Base-by-base conservation (phyloP, 2,797 vertebrate genomes). In the Megalops cyprinoides region DNA sequence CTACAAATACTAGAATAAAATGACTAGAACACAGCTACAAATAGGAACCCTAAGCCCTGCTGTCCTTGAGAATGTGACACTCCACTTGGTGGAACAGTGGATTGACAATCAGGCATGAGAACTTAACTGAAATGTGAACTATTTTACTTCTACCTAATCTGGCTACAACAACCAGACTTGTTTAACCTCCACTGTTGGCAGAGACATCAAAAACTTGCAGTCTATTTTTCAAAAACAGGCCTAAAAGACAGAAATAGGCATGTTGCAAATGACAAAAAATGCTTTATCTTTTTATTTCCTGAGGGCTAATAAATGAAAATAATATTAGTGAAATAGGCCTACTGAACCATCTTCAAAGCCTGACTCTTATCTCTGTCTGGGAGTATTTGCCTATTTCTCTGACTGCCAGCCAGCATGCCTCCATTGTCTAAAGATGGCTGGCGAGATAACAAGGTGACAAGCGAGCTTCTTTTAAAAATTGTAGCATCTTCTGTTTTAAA, bases 41-140 rank as follows among this genome's bases (percentile, higher is more conserved):
- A 37, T 65, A 37, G 12, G 14, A 14, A 15, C 31, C 62, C 15
- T 65, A 65, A 37, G 31, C 62, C 37, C 62, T 65, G n/a, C n/a
- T 37, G 31, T 37, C 62, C 62, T 65, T 65, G 62, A 37, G 31
- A 65, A 65, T 65, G 62, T 65, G 28, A 65, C n/a, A n/a, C n/a
- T n/a, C n/a, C n/a, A n/a, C n/a, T n/a, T n/a, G n/a, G 62, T 65
- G 62, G 20, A 9, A 65, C 31, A 34, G 31, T 31, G 58, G 56
- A 65, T n/a, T n/a, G 31, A 37, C 12, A 3, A 7, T n/a, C 25
- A 60, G n/a, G 58, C 25, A 15, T 65, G 62, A 37, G 31, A 37
- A 65, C 62, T 65, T 65, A 28, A 34, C 62, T 65, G 31, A 37
- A 14, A 34, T 65, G 8, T 62, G 28, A 31, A 31, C 31, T 62